Conservation (phyloP, 2,113 vertebrate genomes). For the Alexandromys fortis region DNA sequence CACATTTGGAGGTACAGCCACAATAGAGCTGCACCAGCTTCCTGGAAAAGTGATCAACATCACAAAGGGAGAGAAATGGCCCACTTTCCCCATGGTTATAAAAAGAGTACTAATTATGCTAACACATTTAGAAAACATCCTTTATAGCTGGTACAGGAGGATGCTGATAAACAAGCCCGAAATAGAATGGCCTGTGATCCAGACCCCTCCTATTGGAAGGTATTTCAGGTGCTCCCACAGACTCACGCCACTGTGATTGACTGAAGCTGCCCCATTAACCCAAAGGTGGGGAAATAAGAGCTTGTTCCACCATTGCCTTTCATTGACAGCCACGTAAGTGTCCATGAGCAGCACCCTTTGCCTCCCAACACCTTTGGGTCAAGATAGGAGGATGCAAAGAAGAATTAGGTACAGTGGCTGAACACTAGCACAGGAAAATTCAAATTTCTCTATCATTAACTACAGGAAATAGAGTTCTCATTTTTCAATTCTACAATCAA, state of each 20-base stretch:
- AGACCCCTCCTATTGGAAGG: neutral
- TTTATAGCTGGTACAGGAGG: neutral
- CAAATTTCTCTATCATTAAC: neutral
- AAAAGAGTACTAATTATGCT: constrained; percentile 53
- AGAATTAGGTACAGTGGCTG: too few relatives aligned
- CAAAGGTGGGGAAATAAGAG: neutral
- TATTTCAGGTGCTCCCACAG: neutral
- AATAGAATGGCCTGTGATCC: neutral
- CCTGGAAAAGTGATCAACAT: constrained; percentile 49
- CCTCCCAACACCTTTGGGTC: neutral
- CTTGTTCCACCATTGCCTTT: neutral
- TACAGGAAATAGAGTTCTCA: neutral
- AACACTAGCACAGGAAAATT: neutral
- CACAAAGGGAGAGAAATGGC: constrained; percentile 56
- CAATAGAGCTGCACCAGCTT: neutral
- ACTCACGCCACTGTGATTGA: neutral
- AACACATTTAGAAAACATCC: constrained; percentile 31
- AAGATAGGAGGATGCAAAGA: neutral
- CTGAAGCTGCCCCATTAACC: neutral
- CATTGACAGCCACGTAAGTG: neutral
- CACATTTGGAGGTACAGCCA: neutral
- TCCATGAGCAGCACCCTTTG: neutral
- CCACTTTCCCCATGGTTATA: constrained; percentile 17
- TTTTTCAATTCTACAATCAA: neutral
- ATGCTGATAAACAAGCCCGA: neutral